Evolutionary conservation across 2,113 vertebrate species (phyloP).

Genomic region (Notarius lentiginosus): DNA sequence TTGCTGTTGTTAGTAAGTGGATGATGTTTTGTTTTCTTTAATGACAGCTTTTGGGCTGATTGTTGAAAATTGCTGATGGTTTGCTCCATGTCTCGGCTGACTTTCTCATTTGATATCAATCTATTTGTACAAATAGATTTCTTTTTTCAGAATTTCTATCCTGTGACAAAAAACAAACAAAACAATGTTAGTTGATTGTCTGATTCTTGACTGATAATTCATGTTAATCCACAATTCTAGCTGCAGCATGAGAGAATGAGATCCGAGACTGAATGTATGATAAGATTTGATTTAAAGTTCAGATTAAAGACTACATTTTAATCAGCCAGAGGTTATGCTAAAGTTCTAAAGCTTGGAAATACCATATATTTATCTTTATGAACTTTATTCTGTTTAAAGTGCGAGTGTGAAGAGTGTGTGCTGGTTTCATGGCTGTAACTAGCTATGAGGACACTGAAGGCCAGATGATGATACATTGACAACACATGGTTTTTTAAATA

Average conservation of each 20-base stretch:
- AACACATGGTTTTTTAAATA: neutral
- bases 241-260: neutral
- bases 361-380: neutral
- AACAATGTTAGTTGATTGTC: neutral
- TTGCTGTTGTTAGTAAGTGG: conserved; percentile 14
- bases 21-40: conserved; percentile 27
- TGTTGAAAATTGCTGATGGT: conserved; percentile 4
- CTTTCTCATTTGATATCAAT: neutral
- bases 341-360: neutral
- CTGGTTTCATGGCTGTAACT: neutral
- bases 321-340: neutral
- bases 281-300: neutral
- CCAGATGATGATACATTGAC: neutral
- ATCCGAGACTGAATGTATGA: neutral
- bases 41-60: neutral
- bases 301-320: neutral
- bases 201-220: neutral
- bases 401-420: neutral
- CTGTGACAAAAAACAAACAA: neutral
- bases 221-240: neutral
- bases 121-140: neutral
- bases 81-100: neutral
- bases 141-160: neutral
- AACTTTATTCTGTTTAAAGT: neutral
- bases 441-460: neutral